Base-by-base conservation (phyloP, 2,888 invertebrate species). In the Notocelia uddmanniana region DNA sequence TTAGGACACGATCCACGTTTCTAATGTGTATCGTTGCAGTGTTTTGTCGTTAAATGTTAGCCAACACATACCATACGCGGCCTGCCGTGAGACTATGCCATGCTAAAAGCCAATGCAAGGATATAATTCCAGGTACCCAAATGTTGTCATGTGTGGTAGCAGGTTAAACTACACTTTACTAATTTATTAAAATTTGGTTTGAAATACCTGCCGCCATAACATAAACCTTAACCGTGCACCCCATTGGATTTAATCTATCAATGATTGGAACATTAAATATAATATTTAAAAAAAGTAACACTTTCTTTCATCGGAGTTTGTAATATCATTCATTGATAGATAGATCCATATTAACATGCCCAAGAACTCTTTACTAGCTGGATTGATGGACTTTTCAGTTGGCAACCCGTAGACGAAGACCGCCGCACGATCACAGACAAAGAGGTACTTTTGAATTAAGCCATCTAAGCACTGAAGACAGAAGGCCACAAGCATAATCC, bases 361-460 rank as follows among this genome's bases (percentile, higher is more conserved):
- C 71, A 83, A 85, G 84, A 81, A 79, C 85, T 79, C 83, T 79
- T 85, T 90, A 89, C 88, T 92, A 93, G 90, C 89, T 85, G 87
- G 86, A 89, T 87, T 85, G 85, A 90, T 93, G 93, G 93, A 89
- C 93, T 93, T 93, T 93, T 93, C 93, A 93, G 93, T 91, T 92
- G 91, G 89, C 83, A 87, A 83, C 80, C 81, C 82, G 73, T 74
- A 79, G 81, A 84, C 78, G 89, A 89, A 84, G 87, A 85, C 71
- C 73, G 68, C 68, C 52, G 64, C 37, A 74, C 77, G 74, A 78
- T 81, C 79, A 74, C 79, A 78, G 76, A 81, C 84, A 86, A 86
- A 77, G 92, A 93, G 93, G 93, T 93, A 93, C 91, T 89, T 92
- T 87, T 91, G 87, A 89, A 86, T 91, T 90, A 87, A 86, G 82